Conservation (phyloP, 2,113 vertebrate genomes). For the Hiodon tergisus region DNA sequence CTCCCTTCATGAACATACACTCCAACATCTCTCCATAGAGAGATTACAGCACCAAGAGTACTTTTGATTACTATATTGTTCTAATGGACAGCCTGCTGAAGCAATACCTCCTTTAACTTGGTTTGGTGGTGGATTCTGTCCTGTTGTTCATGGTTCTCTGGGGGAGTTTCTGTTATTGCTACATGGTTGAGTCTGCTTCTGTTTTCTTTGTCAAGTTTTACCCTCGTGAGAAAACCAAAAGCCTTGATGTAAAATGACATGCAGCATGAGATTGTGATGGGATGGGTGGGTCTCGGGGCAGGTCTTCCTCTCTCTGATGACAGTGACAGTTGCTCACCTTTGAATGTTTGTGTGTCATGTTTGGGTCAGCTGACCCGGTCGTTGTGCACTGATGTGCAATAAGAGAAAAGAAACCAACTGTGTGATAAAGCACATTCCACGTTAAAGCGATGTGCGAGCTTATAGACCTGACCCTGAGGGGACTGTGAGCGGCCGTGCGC, state of each 20-base stretch:
- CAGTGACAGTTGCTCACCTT: slow-evolving; percentile 45
- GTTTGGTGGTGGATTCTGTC: background rate
- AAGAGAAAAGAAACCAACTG: slow-evolving; percentile 7
- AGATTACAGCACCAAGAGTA: background rate
- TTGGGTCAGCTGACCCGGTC: slow-evolving; percentile 2
- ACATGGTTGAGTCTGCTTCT: background rate
- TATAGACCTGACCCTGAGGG: background rate
- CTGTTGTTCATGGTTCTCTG: background rate
- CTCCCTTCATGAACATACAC: background rate
- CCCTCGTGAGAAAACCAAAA: slow-evolving; percentile 20
- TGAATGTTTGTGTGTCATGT: slow-evolving; percentile 17
- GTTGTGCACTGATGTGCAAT: background rate
- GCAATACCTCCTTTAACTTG: slow-evolving; percentile 12
- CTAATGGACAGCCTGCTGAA: background rate
- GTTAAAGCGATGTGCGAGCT: background rate
- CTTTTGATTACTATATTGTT: background rate
- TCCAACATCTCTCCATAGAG: background rate
- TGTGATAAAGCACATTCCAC: slow-evolving; percentile 24
- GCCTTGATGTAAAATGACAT: slow-evolving; percentile 22
- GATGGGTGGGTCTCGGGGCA: slow-evolving; percentile 16
- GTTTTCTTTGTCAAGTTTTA: background rate
- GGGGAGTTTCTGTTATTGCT: background rate
- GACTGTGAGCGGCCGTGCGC: background rate
- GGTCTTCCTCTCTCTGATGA: slow-evolving; percentile 59
- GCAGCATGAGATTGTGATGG: slow-evolving; percentile 57